phyloP scores from a whole-genome alignment of 2,113 vertebrate species.

The Zonotrichia leucophrys region DNA sequence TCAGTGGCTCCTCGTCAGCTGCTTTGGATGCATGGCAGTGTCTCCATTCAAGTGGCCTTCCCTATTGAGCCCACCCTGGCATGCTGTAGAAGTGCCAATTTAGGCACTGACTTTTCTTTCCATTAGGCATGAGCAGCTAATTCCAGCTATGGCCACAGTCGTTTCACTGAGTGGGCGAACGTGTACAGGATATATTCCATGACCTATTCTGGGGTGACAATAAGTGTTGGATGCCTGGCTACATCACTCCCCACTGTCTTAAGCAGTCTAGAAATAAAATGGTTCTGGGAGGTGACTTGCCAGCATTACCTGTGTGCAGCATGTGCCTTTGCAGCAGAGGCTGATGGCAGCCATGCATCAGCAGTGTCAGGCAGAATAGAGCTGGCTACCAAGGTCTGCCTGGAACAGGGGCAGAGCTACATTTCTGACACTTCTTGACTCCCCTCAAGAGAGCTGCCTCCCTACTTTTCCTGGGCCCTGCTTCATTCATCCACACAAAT shows the following conservation, averaged over 20 bases:
- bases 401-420: not conserved
- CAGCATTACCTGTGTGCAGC: not conserved
- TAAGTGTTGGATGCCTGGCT: not conserved
- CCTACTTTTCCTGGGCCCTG: not conserved
- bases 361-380: not conserved
- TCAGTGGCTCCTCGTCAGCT: conserved; percentile 4
- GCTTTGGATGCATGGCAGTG: not conserved
- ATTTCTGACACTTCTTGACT: not conserved
- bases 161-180: not conserved
- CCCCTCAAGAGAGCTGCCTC: not conserved
- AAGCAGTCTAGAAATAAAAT: not conserved
- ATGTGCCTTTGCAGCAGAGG: not conserved
- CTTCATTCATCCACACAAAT: not conserved
- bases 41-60: conserved; percentile 29
- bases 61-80: not conserved
- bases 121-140: conserved; percentile 32
- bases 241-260: not conserved
- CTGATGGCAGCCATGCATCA: accelerated
- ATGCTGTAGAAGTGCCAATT: not conserved
- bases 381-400: not conserved
- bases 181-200: conserved; percentile 1
- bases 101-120: conserved; percentile 38
- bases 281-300: not conserved
- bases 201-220: conserved; percentile 33
- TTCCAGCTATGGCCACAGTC: conserved; percentile 31